Base-by-base conservation (phyloP, 2,797 vertebrate genomes). In the Pyrocephalus nanus region DNA sequence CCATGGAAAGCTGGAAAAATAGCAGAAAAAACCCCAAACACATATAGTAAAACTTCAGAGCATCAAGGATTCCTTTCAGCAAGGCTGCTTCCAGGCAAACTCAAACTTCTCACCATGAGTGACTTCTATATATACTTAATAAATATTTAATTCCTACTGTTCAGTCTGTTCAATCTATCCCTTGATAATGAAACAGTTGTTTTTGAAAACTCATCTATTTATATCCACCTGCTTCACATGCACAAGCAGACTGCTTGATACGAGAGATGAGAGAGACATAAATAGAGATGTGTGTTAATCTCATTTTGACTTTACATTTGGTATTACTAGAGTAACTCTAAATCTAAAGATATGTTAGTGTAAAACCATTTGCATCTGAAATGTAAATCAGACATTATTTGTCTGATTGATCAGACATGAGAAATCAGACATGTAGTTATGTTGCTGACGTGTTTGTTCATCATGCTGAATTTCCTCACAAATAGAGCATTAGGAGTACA, bases 171-270 rank as follows among this genome's bases (percentile, higher is more conserved):
- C 88, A 81, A 93, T 84, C 82, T 51, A 74, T 64, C 87, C 62
- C 47, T 90, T 81, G 72, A 48, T 93, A 97, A 94, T 88, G 72
- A 96, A 95, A 95, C 72, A 50, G 91, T 88, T 93, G 91, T 91
- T 94, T 96, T 86, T 89, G 89, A 91, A 90, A 94, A 69, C 66
- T 88, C 51, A 48, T 90, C 86, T 97, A 83, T 94, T 96, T 95
- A 93, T 95, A 96, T 58, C 45, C 53, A 94, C 79, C 64, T 93
- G 58, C 66, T 93, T 93, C 29, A 4, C 72, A 93, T 87, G 69
- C 84, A 87, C 5, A 1, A 91, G 45, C 42, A 93, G 84, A 75
- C 38, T 82, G 69, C 53, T 67, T 91, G 83, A 86, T 71, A 77
- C 0, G 29, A 83, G 81, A 89, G 53, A 86, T 76, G 78, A 86